Evolutionary conservation across 2,797 vertebrate species (phyloP), one percentile per base, ranked within the genome.

Genomic region (Hypotaenidia okinawae): DNA sequence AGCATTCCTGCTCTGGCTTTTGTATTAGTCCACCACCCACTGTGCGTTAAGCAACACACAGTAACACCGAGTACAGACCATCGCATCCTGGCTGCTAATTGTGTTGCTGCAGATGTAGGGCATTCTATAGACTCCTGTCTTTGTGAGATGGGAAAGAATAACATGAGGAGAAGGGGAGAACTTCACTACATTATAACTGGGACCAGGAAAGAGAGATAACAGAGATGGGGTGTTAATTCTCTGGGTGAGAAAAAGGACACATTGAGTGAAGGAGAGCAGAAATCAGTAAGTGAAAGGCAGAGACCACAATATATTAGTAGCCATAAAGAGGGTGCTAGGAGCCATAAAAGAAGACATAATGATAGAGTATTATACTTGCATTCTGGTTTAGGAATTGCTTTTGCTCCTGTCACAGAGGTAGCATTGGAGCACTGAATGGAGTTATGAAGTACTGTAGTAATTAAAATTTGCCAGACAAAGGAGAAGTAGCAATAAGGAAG

Each of bases 391-490:
- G 83, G 87, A 94, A 94, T 90, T 94, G 83, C 94, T 93, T 95
- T 88, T 91, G 74, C 87, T 93, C 67, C 55, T 86, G 14, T 87
- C 80, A 25, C 85, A 58, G 68, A 68, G 58, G 86, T 80, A 30
- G 78, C 77, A 84, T 85, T 22, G 28, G 62, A 62, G 68, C 73
- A 33, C 37, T 90, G 90, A 94, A 93, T 90, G 75, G 80, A 96
- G 72, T 90, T 94, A 77, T 87, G 75, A 69, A 87, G 84, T 64
- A 51, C 70, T 58, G 51, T 77, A 83, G 93, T 95, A 96, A 95
- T 97, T 96, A 96, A 97, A 93, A 90, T 95, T 94, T 94, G 68
- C 78, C 72, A 82, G 95, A 93, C 93, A 93, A 93, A 95, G 59
- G 45, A 47, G 6, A 7, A 86, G 80, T 91, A 84, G 92, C 93